phyloP scores from a whole-genome alignment of 1,140 invertebrate genomes.

The Sesamia nonagrioides region DNA sequence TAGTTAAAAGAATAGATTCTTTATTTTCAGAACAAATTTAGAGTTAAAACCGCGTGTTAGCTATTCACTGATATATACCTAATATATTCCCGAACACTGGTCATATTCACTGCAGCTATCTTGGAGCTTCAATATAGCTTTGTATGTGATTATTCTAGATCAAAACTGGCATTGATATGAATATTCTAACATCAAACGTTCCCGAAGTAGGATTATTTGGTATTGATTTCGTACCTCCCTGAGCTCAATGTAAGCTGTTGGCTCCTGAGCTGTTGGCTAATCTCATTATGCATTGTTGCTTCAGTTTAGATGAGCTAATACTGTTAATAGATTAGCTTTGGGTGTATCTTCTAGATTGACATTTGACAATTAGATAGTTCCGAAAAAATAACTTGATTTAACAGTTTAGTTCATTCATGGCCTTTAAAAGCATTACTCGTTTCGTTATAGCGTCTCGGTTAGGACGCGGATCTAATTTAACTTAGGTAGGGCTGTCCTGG shows the following conservation, averaged over 20 bases:
- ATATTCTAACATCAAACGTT: constrained; percentile 25
- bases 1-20: too few relatives aligned
- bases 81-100: neutral
- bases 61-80: neutral
- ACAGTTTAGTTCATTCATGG: too few relatives aligned
- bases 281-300: constrained; percentile 15
- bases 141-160: constrained; percentile 29
- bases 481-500: too few relatives aligned
- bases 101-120: neutral
- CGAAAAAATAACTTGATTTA: too few relatives aligned
- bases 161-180: constrained; percentile 7
- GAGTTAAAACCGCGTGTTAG: too few relatives aligned
- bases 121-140: constrained; percentile 21
- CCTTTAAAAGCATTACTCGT: too few relatives aligned
- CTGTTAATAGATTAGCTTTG: neutral
- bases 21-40: too few relatives aligned
- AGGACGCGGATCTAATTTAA: too few relatives aligned
- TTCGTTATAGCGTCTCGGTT: too few relatives aligned
- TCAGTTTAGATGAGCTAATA: constrained; percentile 18
- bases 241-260: neutral
- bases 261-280: neutral
- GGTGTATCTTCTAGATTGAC: neutral
- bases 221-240: constrained; percentile 17
- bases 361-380: too few relatives aligned
- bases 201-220: constrained; percentile 17